Conservation (phyloP, 2,113 vertebrate genomes). For the Lophotis ruficrista region DNA sequence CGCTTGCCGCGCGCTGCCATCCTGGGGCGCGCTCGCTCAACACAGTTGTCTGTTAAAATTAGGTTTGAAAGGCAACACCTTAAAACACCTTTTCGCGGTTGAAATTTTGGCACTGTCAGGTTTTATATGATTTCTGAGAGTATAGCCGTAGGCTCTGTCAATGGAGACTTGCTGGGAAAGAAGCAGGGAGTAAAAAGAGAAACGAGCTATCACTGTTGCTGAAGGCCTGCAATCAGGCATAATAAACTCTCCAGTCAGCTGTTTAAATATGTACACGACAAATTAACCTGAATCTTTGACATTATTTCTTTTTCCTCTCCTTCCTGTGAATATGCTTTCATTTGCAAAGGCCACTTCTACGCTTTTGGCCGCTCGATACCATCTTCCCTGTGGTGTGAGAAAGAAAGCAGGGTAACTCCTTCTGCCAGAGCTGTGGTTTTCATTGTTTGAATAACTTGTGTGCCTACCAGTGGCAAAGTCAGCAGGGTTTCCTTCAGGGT, state of each 20-base stretch:
- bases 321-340: slow-evolving; percentile 37
- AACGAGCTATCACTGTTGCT: neutral
- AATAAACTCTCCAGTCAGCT: slow-evolving; percentile 59
- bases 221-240: slow-evolving; percentile 57
- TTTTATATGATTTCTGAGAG: slow-evolving; percentile 71
- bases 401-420: neutral
- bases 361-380: neutral
- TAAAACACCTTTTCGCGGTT: slow-evolving; percentile 62
- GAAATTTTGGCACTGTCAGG: slow-evolving; percentile 70
- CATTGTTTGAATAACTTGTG: neutral
- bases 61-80: slow-evolving; percentile 64
- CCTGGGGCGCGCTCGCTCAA: slow-evolving; percentile 1
- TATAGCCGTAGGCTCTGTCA: slow-evolving; percentile 68
- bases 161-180: slow-evolving; percentile 43
- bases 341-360: slow-evolving; percentile 30
- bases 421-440: neutral
- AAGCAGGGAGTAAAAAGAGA: neutral
- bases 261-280: slow-evolving; percentile 60
- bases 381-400: neutral
- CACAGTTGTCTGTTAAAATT: slow-evolving; percentile 67
- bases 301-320: neutral
- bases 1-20: neutral
- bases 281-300: slow-evolving; percentile 37
- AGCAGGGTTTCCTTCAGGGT: neutral
- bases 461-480: neutral